Evolutionary conservation across 2,888 invertebrate species (phyloP).

Genomic region (Lasius fuliginosus): DNA sequence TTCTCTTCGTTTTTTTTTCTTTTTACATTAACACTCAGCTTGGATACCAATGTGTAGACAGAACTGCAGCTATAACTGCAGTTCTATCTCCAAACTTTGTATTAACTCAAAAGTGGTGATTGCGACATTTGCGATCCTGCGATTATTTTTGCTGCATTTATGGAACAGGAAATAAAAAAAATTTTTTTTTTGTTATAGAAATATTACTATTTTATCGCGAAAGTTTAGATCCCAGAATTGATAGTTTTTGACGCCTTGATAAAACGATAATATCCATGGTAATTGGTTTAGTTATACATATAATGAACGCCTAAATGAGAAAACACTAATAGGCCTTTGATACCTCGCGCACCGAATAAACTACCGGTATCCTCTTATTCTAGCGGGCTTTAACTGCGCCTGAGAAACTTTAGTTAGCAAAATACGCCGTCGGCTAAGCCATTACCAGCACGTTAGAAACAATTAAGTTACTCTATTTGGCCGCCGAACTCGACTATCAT

Average conservation of each 20-base stretch:
- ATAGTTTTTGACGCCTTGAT: neutral
- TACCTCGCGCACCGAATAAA: constrained; percentile 18
- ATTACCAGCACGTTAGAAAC: constrained; percentile 35
- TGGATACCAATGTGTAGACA: neutral
- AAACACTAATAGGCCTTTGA: constrained; percentile 34
- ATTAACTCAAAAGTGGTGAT: neutral
- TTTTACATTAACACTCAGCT: constrained; percentile 20
- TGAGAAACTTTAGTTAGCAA: constrained; percentile 47
- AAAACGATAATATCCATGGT: constrained; percentile 13
- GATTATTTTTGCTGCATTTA: neutral
- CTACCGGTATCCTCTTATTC: constrained; percentile 9
- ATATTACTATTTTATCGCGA: neutral
- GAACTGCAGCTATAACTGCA: constrained; percentile 27
- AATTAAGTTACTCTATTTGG: constrained; percentile 47
- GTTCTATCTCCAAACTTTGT: neutral
- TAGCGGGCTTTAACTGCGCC: neutral
- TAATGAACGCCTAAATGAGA: neutral
- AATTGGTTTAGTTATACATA: constrained; percentile 8
- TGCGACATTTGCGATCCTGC: neutral
- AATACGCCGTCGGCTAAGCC: constrained; percentile 40
- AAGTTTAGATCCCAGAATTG: neutral
- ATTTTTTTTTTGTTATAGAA: neutral
- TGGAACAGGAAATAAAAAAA: neutral
- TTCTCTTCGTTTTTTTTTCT: neutral
- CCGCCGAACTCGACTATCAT: constrained; percentile 15